phyloP scores from a whole-genome alignment of 2,888 invertebrate species.

The Lycaena phlaeas region DNA sequence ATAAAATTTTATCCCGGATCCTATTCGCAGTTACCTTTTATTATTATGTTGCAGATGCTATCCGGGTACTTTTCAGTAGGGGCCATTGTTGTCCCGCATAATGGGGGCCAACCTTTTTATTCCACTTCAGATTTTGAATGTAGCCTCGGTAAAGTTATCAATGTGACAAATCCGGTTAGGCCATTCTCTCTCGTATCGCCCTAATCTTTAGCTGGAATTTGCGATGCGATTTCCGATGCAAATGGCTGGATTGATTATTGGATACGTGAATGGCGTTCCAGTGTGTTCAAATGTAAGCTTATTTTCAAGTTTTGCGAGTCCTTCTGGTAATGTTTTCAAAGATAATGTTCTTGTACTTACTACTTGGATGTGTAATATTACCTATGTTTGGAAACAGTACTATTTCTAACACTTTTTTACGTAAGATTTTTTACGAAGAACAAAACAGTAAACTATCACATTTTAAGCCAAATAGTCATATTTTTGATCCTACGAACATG shows the following conservation, averaged over 20 bases:
- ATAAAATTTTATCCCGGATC: constrained; percentile 68
- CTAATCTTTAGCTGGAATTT: constrained; percentile 10
- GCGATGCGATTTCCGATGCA: constrained; percentile 6
- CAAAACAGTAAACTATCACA: no score
- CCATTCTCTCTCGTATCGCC: constrained; percentile 17
- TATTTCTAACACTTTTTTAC: no score
- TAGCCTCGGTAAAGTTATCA: constrained; percentile 25
- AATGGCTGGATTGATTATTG: constrained; percentile 12
- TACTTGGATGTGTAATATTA: neutral
- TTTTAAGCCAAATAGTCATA: no score
- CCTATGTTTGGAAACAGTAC: no score
- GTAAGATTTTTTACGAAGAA: no score
- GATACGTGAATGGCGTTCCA: constrained; percentile 19
- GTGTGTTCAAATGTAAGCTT: constrained; percentile 15
- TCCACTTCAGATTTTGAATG: constrained; percentile 53
- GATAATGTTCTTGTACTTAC: neutral
- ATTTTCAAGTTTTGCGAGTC: constrained; percentile 12
- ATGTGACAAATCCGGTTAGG: constrained; percentile 24
- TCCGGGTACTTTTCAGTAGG: constrained; percentile 54
- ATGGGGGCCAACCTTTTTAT: constrained; percentile 61
- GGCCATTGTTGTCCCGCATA: constrained; percentile 52
- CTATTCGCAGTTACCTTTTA: constrained; percentile 69
- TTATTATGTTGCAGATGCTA: constrained; percentile 65
- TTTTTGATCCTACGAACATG: no score
- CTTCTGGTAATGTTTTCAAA: neutral